Percentiles rank a stretch among this genome's conserved stretches.
Conservation (phyloP, 2,113 vertebrate species). For the Etia nguti region DNA sequence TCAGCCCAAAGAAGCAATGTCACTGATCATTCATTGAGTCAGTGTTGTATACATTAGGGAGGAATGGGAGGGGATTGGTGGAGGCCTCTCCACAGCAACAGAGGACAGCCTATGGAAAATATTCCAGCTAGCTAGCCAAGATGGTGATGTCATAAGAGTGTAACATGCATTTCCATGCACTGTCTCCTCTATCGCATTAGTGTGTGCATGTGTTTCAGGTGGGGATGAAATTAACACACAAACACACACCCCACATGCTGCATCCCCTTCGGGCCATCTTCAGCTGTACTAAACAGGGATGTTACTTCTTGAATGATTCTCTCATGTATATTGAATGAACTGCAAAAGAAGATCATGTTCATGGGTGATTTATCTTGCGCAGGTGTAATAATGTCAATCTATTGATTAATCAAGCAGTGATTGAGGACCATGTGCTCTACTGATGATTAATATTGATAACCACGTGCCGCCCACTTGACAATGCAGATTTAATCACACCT, state of each 20-base stretch:
- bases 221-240: background rate
- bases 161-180: conserved; percentile 45
- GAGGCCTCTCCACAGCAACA: conserved; percentile 73
- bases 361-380: conserved; percentile 57
- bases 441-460: conserved; percentile 65
- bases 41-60: conserved; percentile 67
- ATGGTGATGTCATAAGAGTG: conserved; percentile 71
- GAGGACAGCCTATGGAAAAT: conserved; percentile 75
- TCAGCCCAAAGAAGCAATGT: conserved; percentile 47
- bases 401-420: conserved; percentile 59
- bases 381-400: conserved; percentile 60
- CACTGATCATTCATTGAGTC: conserved; percentile 64
- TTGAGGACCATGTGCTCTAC: conserved; percentile 42
- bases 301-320: conserved; percentile 41
- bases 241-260: conserved; percentile 27
- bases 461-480: conserved; percentile 26
- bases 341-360: conserved; percentile 55
- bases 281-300: conserved; percentile 31
- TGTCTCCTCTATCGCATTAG: conserved; percentile 26
- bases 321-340: conserved; percentile 60
- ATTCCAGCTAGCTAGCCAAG: conserved; percentile 41
- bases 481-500: conserved; percentile 37
- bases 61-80: conserved; percentile 64
- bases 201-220: background rate
- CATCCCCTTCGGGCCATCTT: conserved; percentile 64